Conservation (phyloP, 2,797 vertebrate species). For the Nannoperca australis region DNA sequence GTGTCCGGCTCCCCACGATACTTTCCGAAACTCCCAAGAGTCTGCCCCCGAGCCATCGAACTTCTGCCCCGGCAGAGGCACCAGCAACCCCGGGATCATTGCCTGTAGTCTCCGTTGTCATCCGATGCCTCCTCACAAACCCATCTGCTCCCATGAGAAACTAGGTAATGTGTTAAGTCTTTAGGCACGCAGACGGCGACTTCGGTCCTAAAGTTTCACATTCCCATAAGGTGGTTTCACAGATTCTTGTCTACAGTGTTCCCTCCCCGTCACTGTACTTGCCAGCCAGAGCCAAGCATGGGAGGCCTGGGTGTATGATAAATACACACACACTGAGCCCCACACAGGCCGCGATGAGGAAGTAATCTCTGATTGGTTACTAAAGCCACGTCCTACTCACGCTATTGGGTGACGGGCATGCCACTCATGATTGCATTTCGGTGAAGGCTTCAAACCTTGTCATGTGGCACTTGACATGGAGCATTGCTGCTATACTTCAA, state of each 20-base stretch:
- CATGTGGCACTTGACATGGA: constrained; percentile 20
- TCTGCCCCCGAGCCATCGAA: constrained; percentile 86
- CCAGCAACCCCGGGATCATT: constrained; percentile 85
- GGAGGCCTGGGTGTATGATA: constrained; percentile 57
- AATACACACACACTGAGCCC: constrained; percentile 28
- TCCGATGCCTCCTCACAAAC: constrained; percentile 83
- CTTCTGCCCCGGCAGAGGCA: constrained; percentile 87
- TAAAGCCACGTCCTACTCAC: background rate
- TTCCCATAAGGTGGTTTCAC: constrained; percentile 55
- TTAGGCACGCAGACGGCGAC: constrained; percentile 11
- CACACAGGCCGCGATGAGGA: constrained; percentile 42
- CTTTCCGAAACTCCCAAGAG: constrained; percentile 89
- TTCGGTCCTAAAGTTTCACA: constrained; percentile 58
- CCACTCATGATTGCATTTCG: constrained; percentile 41
- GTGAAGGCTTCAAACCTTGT: constrained; percentile 24
- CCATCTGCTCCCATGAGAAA: constrained; percentile 87
- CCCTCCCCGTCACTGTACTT: constrained; percentile 47
- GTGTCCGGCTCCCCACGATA: constrained; percentile 87
- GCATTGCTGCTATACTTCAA: background rate
- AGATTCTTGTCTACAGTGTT: constrained; percentile 9
- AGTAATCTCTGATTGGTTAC: constrained; percentile 63
- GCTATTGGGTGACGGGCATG: constrained; percentile 57
- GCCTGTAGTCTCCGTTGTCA: constrained; percentile 84
- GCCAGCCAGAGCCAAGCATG: constrained; percentile 33
- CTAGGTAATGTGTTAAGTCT: constrained; percentile 21